These are phyloP conservation scores for Oenanthe oenanthe DNA, from an alignment of 2,113 vertebrate genomes.

Conservation along the genomic window DNA sequence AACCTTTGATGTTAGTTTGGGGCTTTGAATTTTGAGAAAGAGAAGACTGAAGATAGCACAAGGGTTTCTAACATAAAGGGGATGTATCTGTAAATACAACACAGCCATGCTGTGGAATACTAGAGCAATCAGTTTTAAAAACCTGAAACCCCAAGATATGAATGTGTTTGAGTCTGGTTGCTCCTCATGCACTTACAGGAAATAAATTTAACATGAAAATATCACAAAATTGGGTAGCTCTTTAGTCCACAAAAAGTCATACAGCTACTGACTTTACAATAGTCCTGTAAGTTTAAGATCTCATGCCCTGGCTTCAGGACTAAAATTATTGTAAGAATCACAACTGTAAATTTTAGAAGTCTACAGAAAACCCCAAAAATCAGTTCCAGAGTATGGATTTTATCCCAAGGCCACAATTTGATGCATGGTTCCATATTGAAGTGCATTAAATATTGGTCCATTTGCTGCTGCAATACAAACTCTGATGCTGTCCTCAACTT, in stretches of 20 bases:
- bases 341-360: constrained; percentile 35
- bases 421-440: constrained; percentile 42
- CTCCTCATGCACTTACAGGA: constrained; percentile 23
- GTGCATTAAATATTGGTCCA: constrained; percentile 52
- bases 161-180: background rate
- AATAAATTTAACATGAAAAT: constrained; percentile 3
- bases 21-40: background rate
- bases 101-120: constrained; percentile 9
- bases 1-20: background rate
- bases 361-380: constrained; percentile 30
- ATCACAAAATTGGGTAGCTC: constrained; percentile 25
- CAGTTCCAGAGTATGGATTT: constrained; percentile 11
- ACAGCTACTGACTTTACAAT: background rate
- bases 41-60: background rate
- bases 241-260: background rate
- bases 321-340: background rate
- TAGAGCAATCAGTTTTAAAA: background rate
- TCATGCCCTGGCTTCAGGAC: background rate
- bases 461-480: constrained; percentile 62
- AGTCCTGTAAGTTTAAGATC: background rate
- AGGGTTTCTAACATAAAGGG: background rate
- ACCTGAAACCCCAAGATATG: background rate
- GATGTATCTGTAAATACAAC: background rate
- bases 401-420: constrained; percentile 65
- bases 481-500: background rate